Evolutionary conservation across 2,888 invertebrate genomes (phyloP).

Genomic region (Pachliopta kotzebuea): DNA sequence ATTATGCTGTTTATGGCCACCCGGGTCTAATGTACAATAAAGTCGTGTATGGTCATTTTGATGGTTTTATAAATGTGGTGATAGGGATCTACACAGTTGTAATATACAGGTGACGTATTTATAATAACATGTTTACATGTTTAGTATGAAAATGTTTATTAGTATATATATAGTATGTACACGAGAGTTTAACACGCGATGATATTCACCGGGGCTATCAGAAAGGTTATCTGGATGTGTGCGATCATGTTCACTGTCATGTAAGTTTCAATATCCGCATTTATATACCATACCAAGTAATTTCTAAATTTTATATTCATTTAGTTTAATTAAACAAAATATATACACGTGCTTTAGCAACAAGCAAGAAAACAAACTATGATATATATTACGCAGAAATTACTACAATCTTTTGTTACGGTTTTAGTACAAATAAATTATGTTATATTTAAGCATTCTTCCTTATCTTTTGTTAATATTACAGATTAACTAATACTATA

Average conservation of each 20-base stretch:
- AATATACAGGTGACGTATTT: slow-evolving; percentile 32
- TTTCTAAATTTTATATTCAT: background rate
- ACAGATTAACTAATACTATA: too few species aligned
- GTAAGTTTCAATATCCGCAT: slow-evolving; percentile 1
- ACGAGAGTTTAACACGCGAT: slow-evolving; percentile 15
- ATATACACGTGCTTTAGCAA: too few species aligned
- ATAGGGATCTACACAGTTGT: slow-evolving; percentile 46
- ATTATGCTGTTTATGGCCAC: slow-evolving; percentile 14
- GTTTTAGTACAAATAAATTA: too few species aligned
- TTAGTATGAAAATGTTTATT: background rate
- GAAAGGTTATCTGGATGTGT: slow-evolving; percentile 22
- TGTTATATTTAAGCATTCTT: too few species aligned
- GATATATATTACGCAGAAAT: too few species aligned
- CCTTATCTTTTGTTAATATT: too few species aligned
- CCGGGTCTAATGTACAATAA: slow-evolving; percentile 17
- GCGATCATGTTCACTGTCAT: slow-evolving; percentile 3
- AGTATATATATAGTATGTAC: too few species aligned
- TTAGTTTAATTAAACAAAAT: background rate
- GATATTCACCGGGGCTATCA: slow-evolving; percentile 9
- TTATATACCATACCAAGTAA: background rate
- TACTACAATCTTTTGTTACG: too few species aligned
- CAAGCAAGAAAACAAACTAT: too few species aligned
- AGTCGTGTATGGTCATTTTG: slow-evolving; percentile 5
- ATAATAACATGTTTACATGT: background rate
- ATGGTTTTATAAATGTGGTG: slow-evolving; percentile 44